phyloP scores from a whole-genome alignment of 2,888 invertebrate species.

The Volucella bombylans region DNA sequence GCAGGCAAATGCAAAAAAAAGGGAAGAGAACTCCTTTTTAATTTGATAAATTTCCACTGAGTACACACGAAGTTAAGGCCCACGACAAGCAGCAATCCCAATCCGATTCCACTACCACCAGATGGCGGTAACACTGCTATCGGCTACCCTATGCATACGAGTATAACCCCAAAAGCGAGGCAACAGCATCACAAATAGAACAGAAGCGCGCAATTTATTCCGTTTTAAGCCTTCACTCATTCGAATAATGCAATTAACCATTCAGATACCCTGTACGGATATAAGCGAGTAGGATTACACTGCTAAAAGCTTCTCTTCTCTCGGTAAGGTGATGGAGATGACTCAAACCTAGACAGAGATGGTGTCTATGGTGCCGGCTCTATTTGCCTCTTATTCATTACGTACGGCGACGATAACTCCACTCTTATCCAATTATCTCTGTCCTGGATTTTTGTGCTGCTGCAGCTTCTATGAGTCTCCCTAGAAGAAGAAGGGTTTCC shows the following conservation, averaged over 20 bases:
- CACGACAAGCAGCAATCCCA: slow-evolving; percentile 41
- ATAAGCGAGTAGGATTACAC: slow-evolving; percentile 70
- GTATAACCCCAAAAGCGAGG: not conserved
- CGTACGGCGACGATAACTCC: slow-evolving; percentile 67
- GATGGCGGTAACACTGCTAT: slow-evolving; percentile 27
- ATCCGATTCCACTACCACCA: slow-evolving; percentile 50
- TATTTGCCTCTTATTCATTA: slow-evolving; percentile 61
- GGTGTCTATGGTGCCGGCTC: not conserved
- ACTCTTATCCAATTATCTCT: slow-evolving; percentile 72
- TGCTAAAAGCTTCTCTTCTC: slow-evolving; percentile 44
- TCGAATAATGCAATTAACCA: slow-evolving; percentile 74
- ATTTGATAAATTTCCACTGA: slow-evolving; percentile 48
- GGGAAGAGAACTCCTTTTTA: not conserved
- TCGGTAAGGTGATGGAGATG: slow-evolving; percentile 10
- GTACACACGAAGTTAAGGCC: slow-evolving; percentile 48
- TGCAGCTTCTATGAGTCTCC: not conserved
- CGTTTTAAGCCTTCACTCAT: slow-evolving; percentile 73
- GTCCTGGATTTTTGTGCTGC: slow-evolving; percentile 53
- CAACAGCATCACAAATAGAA: slow-evolving; percentile 37
- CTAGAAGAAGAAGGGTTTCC: slow-evolving; percentile 13
- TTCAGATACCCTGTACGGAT: slow-evolving; percentile 52
- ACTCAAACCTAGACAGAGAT: not conserved
- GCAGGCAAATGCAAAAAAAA: not conserved
- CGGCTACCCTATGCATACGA: slow-evolving; percentile 4
- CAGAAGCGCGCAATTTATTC: slow-evolving; percentile 68